These are phyloP conservation scores for Trachythela sp. DNA, from an alignment of 64 coral and sea anemone genomes.

Conservation along the genomic window DNA sequence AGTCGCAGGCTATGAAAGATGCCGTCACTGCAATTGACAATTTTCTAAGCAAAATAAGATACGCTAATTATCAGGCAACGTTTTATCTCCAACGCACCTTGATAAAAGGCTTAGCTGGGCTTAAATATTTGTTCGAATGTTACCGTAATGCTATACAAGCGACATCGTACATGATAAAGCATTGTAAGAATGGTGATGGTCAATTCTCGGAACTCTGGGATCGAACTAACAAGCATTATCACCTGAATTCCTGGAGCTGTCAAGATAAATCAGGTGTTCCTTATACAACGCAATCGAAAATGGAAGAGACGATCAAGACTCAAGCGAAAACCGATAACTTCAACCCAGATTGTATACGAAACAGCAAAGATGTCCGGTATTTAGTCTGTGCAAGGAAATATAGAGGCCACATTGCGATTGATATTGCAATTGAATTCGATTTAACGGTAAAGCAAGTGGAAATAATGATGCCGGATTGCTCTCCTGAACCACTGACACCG, in stretches of 20 bases:
- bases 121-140: not conserved
- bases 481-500: conserved; percentile 4
- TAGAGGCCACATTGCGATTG: not conserved
- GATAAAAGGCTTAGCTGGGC: not conserved
- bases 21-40: not conserved
- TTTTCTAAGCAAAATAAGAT: not conserved
- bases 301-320: not conserved
- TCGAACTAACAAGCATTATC: not conserved
- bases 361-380: conserved; percentile 4
- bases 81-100: not conserved
- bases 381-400: not conserved
- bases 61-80: not conserved
- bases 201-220: not conserved
- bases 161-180: not conserved
- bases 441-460: not conserved
- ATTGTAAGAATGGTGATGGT: conserved; percentile 17
- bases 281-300: not conserved
- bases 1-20: not conserved
- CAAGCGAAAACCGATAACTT: not conserved
- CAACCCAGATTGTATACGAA: not conserved
- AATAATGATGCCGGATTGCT: not conserved
- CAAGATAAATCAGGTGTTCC: not conserved
- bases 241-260: not conserved
- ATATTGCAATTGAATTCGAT: not conserved
- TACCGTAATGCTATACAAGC: not conserved